Conservation (phyloP, 2,113 vertebrate genomes). For the Pluvialis apricaria region DNA sequence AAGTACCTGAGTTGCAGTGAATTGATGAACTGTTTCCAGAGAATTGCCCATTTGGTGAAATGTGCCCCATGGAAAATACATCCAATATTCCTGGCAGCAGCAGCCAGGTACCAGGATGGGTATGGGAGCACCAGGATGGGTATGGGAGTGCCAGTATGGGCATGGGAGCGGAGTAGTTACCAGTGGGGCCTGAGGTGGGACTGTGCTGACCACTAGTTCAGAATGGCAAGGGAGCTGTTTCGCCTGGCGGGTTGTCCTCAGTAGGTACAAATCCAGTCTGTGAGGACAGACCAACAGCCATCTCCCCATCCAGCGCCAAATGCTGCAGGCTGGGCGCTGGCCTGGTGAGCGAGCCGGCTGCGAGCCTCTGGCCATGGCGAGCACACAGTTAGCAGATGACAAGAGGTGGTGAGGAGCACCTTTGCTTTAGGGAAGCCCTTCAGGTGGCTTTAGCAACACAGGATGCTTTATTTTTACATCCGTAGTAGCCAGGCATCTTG, state of each 20-base stretch:
- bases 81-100: background rate
- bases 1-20: background rate
- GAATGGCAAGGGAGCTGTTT: background rate
- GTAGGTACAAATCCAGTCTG: background rate
- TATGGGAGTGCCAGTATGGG: background rate
- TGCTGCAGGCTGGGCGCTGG: background rate
- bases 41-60: background rate
- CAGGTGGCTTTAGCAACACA: fast-evolving
- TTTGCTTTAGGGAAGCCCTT: background rate
- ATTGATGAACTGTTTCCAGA: background rate
- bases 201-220: background rate
- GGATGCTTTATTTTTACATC: background rate
- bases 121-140: background rate
- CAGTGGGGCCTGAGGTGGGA: background rate
- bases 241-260: background rate
- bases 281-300: background rate
- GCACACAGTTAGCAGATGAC: background rate
- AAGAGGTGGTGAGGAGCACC: background rate
- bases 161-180: background rate
- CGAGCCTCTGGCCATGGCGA: fast-evolving
- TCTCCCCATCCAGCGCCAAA: fast-evolving
- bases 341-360: background rate
- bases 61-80: background rate
- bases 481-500: background rate
- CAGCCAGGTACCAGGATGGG: fast-evolving